Evolutionary conservation across 2,113 vertebrate genomes (phyloP).

Genomic region (Python bivittatus): DNA sequence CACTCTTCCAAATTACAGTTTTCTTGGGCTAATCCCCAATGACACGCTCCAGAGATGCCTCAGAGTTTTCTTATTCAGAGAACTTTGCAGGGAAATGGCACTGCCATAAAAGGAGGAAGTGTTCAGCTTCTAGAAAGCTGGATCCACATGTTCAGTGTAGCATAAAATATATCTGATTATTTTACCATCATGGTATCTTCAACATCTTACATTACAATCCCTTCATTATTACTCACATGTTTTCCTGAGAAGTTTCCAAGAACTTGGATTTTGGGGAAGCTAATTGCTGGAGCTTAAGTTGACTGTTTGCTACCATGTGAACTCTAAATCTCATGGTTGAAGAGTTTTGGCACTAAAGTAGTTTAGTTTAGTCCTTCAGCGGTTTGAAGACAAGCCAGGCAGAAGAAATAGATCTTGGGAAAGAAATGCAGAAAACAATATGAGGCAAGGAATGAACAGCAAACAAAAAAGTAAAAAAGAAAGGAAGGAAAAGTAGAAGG

Average conservation of each 20-base stretch:
- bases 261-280: neutral
- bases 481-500: neutral
- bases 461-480: neutral
- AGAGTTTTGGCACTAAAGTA: neutral
- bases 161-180: neutral
- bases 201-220: neutral
- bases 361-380: neutral
- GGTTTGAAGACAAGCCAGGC: neutral
- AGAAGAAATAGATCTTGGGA: neutral
- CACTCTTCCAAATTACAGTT: neutral
- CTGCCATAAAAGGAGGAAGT: neutral
- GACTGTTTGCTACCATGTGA: neutral
- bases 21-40: neutral
- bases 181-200: neutral
- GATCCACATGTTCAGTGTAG: neutral
- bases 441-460: neutral
- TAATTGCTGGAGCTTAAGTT: neutral
- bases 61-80: neutral
- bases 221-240: neutral
- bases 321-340: neutral
- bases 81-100: neutral
- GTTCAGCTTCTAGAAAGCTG: neutral
- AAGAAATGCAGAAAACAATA: neutral
- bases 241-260: neutral
- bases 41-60: neutral